Percentiles rank a stretch among this genome's conserved stretches.
Conservation (phyloP, 2,113 vertebrate genomes). For the Colistium nudipinnis region DNA sequence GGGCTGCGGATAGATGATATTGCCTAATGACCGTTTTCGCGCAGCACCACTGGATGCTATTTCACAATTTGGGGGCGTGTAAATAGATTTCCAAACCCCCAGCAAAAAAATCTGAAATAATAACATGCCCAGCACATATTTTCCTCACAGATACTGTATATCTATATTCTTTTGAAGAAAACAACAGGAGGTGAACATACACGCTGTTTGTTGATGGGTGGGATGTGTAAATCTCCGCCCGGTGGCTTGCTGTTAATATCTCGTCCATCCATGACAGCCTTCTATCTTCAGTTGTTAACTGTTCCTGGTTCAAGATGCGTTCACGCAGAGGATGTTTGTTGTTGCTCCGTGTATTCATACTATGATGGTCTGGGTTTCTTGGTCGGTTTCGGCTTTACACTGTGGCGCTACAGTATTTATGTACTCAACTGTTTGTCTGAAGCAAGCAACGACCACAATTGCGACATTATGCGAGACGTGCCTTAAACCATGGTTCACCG, state of each 20-base stretch:
- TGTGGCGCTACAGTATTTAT: background rate
- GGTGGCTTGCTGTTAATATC: constrained; percentile 22
- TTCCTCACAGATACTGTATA: constrained; percentile 2
- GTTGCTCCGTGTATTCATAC: background rate
- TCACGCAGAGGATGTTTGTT: too few relatives aligned
- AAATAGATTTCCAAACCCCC: constrained; percentile 47
- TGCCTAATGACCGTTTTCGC: constrained; percentile 36
- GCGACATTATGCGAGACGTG: background rate
- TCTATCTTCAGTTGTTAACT: background rate
- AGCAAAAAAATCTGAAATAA: constrained; percentile 28
- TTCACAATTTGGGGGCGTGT: constrained; percentile 36
- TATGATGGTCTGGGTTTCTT: background rate
- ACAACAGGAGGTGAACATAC: background rate
- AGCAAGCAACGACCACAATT: background rate
- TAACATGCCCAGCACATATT: constrained; percentile 23
- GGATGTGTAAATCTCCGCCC: constrained; percentile 7
- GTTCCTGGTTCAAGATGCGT: too few relatives aligned
- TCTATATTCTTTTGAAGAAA: background rate
- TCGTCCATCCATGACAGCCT: constrained; percentile 7
- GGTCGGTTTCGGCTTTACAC: background rate
- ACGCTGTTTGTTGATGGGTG: background rate
- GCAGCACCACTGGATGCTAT: constrained; percentile 16
- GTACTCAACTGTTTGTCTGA: background rate
- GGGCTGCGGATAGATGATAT: constrained; percentile 28
- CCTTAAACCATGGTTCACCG: background rate